Evolutionary conservation across 1,140 invertebrate genomes (phyloP).

Genomic region (Vollenhovia emeryi): DNA sequence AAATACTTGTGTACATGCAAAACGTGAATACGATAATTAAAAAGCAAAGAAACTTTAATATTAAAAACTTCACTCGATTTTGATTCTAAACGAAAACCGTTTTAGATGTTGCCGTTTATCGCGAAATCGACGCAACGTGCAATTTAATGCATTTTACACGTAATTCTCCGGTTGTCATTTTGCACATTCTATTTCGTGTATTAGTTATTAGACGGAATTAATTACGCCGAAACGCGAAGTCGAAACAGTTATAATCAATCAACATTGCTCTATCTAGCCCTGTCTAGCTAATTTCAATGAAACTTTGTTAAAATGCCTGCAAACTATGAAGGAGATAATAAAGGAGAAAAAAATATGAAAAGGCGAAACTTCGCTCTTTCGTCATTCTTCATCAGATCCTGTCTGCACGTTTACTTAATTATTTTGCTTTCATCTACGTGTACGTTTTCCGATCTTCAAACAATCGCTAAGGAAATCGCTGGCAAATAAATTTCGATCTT

Average conservation of each 20-base stretch:
- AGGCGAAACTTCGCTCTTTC: constrained; percentile 65
- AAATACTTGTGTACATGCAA: background rate
- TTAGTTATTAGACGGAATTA: background rate
- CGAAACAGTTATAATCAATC: background rate
- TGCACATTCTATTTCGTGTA: background rate
- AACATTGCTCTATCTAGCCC: constrained; percentile 36
- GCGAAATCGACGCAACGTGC: background rate
- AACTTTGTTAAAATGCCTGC: constrained; percentile 52
- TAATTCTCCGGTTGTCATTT: background rate
- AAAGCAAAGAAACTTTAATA: constrained; percentile 49
- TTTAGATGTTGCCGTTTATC: background rate
- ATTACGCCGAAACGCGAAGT: background rate
- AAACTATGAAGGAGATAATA: constrained; percentile 69
- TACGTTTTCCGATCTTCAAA: background rate
- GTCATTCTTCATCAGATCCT: constrained; percentile 52
- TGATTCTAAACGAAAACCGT: background rate
- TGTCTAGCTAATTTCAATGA: constrained; percentile 60
- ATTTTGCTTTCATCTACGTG: constrained; percentile 10
- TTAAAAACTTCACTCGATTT: constrained; percentile 30
- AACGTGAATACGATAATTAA: background rate
- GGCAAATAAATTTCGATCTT: constrained; percentile 64
- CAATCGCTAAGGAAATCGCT: constrained; percentile 41
- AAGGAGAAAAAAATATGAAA: constrained; percentile 69
- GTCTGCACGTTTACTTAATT: constrained; percentile 29
- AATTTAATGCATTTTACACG: background rate